Evolutionary conservation across 35 echinoderm and acorn worm species (phyloP), one percentile per base, ranked within the genome.

Genomic region (Acanthaster planci): DNA sequence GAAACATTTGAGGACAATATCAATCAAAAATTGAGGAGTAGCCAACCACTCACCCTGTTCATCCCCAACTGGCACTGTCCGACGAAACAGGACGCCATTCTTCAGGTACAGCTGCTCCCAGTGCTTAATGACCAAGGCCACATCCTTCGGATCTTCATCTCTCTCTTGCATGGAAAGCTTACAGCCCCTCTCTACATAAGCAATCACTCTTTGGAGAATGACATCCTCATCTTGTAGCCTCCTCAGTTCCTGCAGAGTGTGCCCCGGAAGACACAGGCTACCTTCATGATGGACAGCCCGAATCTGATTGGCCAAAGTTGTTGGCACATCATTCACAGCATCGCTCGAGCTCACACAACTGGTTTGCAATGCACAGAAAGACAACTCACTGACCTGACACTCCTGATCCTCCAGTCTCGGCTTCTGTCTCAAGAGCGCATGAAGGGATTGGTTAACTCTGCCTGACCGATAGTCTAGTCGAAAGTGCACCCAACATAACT

Each of bases 401-500:
- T 67, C n/a, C 23, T 14, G 59, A 8, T 67, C 8, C 42, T 47
- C 42, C 4, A 47, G 42, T 47, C 42, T 47, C 29, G 82, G 68
- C 52, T 81, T 85, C 6, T 85, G n/a, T 22, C 59, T n/a, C 21
- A n/a, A 67, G 21, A 67, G 78, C 5, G 89, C 80, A 80, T 96
- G 89, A 6, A 82, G 89, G 51, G 87, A 84, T 8, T 26, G 60
- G 77, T 96, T 88, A 7, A 10, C 50, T 38, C 52, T 85, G 1
- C 85, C 93, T 17, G 93, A 34, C 47, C 60, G 47, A 78, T 96
- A 92, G 26, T 85, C 81, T 29, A 92, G 67, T 16, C 44, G 39
- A 55, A 92, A 92, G 31, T 80, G 80, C 36, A 42, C 81, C 93
- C 93, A 92, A 9, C 93, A 10, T 5, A 81, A 56, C 40, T 92